A percentile compares a stretch with the other conserved stretches of the same genome.
phyloP scores from a whole-genome alignment of 53 echinoderm and acorn worm genomes.

The Arbacia lixula region DNA sequence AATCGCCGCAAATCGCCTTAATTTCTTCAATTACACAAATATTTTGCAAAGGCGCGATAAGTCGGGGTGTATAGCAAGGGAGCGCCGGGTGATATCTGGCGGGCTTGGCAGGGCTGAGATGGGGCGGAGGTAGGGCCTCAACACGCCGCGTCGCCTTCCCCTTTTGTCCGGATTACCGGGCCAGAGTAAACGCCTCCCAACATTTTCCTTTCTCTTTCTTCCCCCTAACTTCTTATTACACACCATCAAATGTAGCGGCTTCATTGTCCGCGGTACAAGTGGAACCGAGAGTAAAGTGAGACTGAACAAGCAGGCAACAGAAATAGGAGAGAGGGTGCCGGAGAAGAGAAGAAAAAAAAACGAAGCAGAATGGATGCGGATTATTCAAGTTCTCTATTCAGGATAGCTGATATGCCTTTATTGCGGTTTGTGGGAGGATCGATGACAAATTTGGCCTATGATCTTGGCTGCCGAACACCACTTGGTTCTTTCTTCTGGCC shows the following conservation, averaged over 20 bases:
- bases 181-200: constrained; percentile 43
- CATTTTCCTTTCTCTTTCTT: constrained; percentile 34
- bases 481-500: too few relatives aligned
- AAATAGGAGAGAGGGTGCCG: not conserved
- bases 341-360: not conserved
- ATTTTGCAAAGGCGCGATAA: constrained; percentile 3
- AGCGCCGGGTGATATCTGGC: not conserved
- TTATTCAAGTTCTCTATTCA: constrained; percentile 7
- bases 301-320: constrained; percentile 28
- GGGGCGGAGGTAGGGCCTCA: not conserved
- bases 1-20: constrained; percentile 44
- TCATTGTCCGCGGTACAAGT: constrained; percentile 9
- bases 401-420: constrained; percentile 23
- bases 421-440: constrained; percentile 46
- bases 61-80: not conserved
- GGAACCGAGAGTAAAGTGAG: constrained; percentile 33
- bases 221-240: constrained; percentile 4
- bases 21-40: constrained; percentile 45
- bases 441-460: constrained; percentile 34
- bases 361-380: not conserved
- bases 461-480: too few relatives aligned
- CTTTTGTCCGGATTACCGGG: constrained; percentile 10
- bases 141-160: not conserved
- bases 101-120: too few relatives aligned
- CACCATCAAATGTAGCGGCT: constrained; percentile 43